Evolutionary conservation across 2,113 vertebrate species (phyloP).

Genomic region (Anarhynchus alexandrinus): DNA sequence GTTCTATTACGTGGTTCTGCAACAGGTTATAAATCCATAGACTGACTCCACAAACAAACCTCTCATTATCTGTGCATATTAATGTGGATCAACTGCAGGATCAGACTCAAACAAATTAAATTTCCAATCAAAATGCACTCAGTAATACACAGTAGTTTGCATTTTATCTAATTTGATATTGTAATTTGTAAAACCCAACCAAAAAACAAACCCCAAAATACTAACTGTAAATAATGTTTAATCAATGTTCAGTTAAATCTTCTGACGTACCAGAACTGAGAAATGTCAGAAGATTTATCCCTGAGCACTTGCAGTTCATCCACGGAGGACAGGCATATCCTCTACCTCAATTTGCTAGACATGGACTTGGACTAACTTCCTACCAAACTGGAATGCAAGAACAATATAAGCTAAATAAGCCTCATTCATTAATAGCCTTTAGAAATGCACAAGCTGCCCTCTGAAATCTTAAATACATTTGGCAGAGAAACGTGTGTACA

Average conservation of each 20-base stretch:
- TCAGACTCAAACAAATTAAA: neutral
- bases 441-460: neutral
- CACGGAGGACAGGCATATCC: accelerated
- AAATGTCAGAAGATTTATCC: neutral
- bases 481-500: neutral
- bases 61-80: neutral
- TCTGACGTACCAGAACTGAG: neutral
- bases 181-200: neutral
- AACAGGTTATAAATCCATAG: neutral
- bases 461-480: neutral
- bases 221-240: neutral
- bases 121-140: neutral
- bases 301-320: neutral
- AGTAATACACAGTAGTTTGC: neutral
- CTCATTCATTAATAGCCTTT: neutral
- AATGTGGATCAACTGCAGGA: neutral
- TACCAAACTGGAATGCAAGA: neutral
- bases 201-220: neutral
- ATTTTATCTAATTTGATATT: neutral
- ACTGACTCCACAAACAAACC: neutral
- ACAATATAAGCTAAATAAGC: neutral
- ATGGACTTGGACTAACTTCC: neutral
- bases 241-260: neutral
- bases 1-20: neutral
- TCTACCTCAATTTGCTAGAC: neutral